Percentiles rank a stretch among this genome's conserved stretches.
These are phyloP conservation scores for Pteria penguin DNA, from an alignment of 2,888 invertebrate species.

Conservation along the genomic window DNA sequence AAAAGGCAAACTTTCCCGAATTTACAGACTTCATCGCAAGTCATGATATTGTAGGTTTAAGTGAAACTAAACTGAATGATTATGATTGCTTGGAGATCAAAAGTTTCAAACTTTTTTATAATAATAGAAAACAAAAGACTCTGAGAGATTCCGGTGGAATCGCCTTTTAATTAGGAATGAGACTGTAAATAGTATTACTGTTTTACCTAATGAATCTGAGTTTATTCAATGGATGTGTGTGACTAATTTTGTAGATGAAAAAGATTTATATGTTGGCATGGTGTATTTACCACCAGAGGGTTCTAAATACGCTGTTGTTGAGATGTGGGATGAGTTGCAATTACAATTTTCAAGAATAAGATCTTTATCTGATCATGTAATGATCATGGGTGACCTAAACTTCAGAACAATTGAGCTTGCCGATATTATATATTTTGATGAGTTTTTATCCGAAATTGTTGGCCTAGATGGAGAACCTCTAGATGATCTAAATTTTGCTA, in stretches of 20 bases:
- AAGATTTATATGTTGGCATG: too few relatives aligned
- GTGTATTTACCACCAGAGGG: too few relatives aligned
- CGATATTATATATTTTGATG: too few relatives aligned
- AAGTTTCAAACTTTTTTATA: neutral
- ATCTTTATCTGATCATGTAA: neutral
- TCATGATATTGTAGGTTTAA: neutral
- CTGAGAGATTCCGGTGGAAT: neutral
- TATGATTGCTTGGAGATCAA: neutral
- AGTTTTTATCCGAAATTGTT: neutral
- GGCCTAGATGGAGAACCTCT: neutral
- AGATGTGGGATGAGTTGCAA: neutral
- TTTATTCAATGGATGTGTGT: neutral
- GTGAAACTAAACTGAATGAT: neutral
- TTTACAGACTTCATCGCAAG: too few relatives aligned
- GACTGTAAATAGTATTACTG: neutral
- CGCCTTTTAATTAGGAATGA: neutral
- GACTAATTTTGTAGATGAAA: neutral
- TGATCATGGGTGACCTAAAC: neutral
- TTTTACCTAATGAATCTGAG: too few relatives aligned
- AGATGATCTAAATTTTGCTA: neutral
- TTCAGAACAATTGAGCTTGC: neutral
- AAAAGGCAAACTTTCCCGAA: too few relatives aligned
- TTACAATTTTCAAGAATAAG: neutral
- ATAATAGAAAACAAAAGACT: neutral
- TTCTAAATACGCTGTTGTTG: too few relatives aligned